Evolutionary conservation across 1,140 invertebrate species (phyloP).

Genomic region (Heliconius congener): DNA sequence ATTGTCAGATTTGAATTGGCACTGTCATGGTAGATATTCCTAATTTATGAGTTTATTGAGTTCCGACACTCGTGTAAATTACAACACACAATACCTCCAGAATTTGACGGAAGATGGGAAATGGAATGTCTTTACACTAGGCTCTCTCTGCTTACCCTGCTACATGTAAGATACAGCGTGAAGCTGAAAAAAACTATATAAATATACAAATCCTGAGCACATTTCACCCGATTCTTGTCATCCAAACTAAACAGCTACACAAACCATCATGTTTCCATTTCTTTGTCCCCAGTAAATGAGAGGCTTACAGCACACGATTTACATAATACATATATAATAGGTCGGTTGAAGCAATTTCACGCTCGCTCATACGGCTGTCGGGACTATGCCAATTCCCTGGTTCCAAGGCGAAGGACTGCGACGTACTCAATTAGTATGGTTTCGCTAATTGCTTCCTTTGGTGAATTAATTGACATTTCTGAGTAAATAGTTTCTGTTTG

Average conservation of each 20-base stretch:
- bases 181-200: not conserved
- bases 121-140: too few species aligned
- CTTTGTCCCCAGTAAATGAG: not conserved
- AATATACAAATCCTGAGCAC: not conserved
- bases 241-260: not conserved
- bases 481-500: not conserved
- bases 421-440: constrained; percentile 28
- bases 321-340: constrained; percentile 18
- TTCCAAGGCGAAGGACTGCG: constrained; percentile 27
- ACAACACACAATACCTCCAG: too few species aligned
- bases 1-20: too few species aligned
- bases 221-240: not conserved
- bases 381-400: constrained; percentile 29
- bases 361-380: constrained; percentile 29
- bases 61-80: too few species aligned
- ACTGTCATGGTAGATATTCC: too few species aligned
- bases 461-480: constrained; percentile 24
- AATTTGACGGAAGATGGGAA: too few species aligned
- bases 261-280: not conserved
- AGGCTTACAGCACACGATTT: not conserved
- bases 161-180: too few species aligned
- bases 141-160: too few species aligned
- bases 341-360: constrained; percentile 27
- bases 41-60: too few species aligned
- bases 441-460: constrained; percentile 24